phyloP scores from a whole-genome alignment of 2,888 invertebrate genomes.

The Bhutanitis thaidina region DNA sequence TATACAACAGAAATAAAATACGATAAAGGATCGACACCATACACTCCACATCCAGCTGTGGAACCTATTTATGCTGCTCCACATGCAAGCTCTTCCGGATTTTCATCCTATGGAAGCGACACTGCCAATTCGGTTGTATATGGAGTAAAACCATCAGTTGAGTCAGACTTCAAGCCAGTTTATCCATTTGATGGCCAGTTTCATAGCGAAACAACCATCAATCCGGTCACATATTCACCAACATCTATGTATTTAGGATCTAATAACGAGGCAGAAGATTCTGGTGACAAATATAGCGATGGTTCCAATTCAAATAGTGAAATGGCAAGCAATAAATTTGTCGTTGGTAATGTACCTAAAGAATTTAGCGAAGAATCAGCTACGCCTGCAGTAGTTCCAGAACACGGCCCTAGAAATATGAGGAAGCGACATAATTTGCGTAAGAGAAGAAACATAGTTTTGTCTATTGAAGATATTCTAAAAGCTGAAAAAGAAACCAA shows the following conservation, averaged over 20 bases:
- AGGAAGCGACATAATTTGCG: slow-evolving; percentile 42
- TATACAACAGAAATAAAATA: slow-evolving; percentile 62
- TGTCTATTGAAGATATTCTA: slow-evolving; percentile 63
- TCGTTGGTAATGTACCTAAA: slow-evolving; percentile 83
- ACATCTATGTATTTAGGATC: slow-evolving; percentile 73
- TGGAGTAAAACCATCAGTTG: slow-evolving; percentile 63
- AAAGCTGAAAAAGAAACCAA: slow-evolving; percentile 58
- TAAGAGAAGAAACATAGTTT: slow-evolving; percentile 51
- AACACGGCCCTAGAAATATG: slow-evolving; percentile 80
- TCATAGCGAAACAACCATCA: slow-evolving; percentile 61
- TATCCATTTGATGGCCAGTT: slow-evolving; percentile 70
- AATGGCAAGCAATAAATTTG: slow-evolving; percentile 76
- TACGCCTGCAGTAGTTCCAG: slow-evolving; percentile 81
- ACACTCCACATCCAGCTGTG: slow-evolving; percentile 58
- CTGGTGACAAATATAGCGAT: slow-evolving; percentile 53
- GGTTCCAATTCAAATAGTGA: slow-evolving; percentile 38
- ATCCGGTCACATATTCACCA: slow-evolving; percentile 60
- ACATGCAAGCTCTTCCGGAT: slow-evolving; percentile 55
- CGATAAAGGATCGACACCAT: slow-evolving; percentile 50
- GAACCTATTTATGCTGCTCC: slow-evolving; percentile 70
- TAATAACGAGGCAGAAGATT: slow-evolving; percentile 58
- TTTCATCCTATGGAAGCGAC: slow-evolving; percentile 58
- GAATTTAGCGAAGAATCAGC: slow-evolving; percentile 69
- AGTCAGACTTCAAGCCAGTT: slow-evolving; percentile 69
- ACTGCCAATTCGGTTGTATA: slow-evolving; percentile 63